Evolutionary conservation across 2,888 invertebrate species (phyloP), one percentile per base, ranked within the genome.

Genomic region (Mesochorus sp.): DNA sequence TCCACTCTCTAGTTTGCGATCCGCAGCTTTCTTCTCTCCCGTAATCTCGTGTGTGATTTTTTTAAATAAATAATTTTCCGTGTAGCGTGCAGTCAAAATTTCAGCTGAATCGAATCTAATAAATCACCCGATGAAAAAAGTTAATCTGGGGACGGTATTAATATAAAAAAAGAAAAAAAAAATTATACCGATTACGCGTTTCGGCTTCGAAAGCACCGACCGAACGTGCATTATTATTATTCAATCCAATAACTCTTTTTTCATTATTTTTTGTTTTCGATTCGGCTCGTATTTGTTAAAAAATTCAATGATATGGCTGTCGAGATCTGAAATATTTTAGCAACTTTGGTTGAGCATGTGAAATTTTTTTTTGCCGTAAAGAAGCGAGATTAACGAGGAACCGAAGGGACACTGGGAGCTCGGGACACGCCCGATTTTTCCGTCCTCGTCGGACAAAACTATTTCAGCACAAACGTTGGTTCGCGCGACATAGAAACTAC

Each of bases 381-480:
- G 68, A 39, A 47, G 42, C n/a, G 51, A 51, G 44, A 66, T 78
- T 74, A 66, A 74, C 71, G 70, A 79, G 74, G 57, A 74, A 70
- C 70, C 74, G 66, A 74, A 67, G 61, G 49, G 73, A 61, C 57
- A 49, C 57, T n/a, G 59, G 31, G 39, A 31, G 47, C 37, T 34
- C 26, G 51, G 14, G 68, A 42, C 76, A 78, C 77, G 42, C 81
- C 81, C 79, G 80, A 82, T 79, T 80, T 80, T 80, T 80, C 71
- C 79, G 31, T 34, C 51, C 51, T 66, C 68, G 72, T 47, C 42
- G 59, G 78, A 28, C 61, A 53, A 71, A 79, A 74, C 74, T 74
- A 74, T 79, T 79, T 74, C 74, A 71, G 70, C 57, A 37, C 62
- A 71, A 79, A 73, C 70, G 44, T 37, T n/a, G n/a, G n/a, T n/a